Percentiles rank a stretch among this genome's conserved stretches.
Evolutionary conservation across 2,888 invertebrate genomes (phyloP).

Genomic region (Thysanoteuthis rhombus): DNA sequence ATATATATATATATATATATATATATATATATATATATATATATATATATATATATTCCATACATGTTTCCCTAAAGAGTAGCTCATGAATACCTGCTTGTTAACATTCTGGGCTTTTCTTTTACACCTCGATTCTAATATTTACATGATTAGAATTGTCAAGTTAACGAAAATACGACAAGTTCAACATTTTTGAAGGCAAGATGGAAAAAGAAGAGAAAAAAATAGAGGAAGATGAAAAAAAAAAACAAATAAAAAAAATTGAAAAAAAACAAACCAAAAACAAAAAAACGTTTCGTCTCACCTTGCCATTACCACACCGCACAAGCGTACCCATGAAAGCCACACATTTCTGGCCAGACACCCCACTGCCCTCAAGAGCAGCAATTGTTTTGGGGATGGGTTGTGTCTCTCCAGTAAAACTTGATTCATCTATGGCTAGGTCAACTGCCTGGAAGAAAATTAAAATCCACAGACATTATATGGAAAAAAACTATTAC

Average conservation of each 20-base stretch:
- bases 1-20: too few relatives aligned
- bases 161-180: too few relatives aligned
- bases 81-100: too few relatives aligned
- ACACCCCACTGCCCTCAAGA: slow-evolving; percentile 72
- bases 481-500: neutral
- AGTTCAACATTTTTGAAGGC: too few relatives aligned
- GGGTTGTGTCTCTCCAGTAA: slow-evolving; percentile 98
- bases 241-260: neutral
- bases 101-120: too few relatives aligned
- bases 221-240: neutral
- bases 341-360: slow-evolving; percentile 78
- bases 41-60: too few relatives aligned
- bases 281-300: neutral
- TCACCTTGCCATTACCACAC: slow-evolving; percentile 92
- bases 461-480: neutral
- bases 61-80: too few relatives aligned
- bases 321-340: slow-evolving; percentile 98
- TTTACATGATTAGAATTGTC: too few relatives aligned
- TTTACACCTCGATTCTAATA: too few relatives aligned
- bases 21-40: too few relatives aligned
- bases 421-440: slow-evolving; percentile 96
- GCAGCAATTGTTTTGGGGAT: slow-evolving; percentile 71
- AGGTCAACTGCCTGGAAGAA: slow-evolving; percentile 80
- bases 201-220: neutral
- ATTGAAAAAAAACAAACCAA: neutral